Evolutionary conservation across 2,888 invertebrate species (phyloP), one percentile per base, ranked within the genome.

Genomic region (Polyommatus iphigenia): DNA sequence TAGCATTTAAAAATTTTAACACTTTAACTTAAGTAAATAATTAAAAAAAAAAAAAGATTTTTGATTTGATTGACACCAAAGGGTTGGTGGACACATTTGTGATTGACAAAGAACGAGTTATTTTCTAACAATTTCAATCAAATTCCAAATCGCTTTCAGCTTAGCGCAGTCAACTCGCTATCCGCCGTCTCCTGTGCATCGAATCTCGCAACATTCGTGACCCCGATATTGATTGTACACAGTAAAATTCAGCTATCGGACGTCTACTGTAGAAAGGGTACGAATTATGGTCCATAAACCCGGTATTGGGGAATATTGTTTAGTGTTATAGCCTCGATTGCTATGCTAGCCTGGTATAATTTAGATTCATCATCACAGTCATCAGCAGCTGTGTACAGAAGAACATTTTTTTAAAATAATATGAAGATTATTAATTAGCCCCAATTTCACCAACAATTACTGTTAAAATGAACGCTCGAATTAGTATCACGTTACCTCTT

Each of bases 191-290:
- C 79, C 77, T 80, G 78, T 79, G 80, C 71, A 50, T 71, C 79
- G 78, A 78, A 71, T 78, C 79, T 62, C 78, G 78, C 79, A 79
- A 80, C 80, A 82, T 83, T 84, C 86, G 85, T 86, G 87, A 85
- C 86, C 86, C 82, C 80, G 29, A 71, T 77, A 77, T 77, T 77
- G 77, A 77, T 71, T 77, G 59, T 41, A 77, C 46, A 71, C 77
- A 67, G 54, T 72, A 36, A 72, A 77, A 77, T n/a, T 32, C 50
- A 32, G 77, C 77, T 77, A 77, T 71, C 71, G 71, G 46, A 77
- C 71, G 46, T 46, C 15, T 71, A 32, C 29, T 13, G 62, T 18
- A 36, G 59, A 59, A 76, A 76, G 59, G 59, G 76, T 76, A 41
- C 62, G 76, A 59, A 76, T 46, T 76, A 76, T 76, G 76, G 76